These are phyloP conservation scores for Myiozetetes cayanensis DNA, from an alignment of 2,113 vertebrate species.

Conservation along the genomic window DNA sequence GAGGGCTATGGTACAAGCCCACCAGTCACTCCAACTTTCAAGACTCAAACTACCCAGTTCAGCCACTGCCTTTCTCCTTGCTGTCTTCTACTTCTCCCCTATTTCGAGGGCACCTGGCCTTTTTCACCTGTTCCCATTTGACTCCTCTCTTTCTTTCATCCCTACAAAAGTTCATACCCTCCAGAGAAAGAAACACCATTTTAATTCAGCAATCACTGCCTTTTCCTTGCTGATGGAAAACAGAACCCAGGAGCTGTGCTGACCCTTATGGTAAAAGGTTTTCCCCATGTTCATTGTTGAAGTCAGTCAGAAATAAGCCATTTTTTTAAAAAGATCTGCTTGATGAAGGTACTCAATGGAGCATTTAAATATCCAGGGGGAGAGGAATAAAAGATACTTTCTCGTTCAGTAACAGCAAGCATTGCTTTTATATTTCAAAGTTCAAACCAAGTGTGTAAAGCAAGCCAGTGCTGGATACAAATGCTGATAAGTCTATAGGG, in stretches of 20 bases:
- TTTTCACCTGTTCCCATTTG: not conserved
- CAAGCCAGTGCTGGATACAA: rapidly evolving
- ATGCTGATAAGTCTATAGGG: not conserved
- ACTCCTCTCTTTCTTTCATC: not conserved
- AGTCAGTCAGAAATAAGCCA: not conserved
- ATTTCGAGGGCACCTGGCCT: rapidly evolving
- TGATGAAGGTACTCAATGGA: not conserved
- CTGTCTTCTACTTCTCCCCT: not conserved
- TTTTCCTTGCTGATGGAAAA: not conserved
- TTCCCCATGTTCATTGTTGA: not conserved
- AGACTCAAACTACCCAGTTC: not conserved
- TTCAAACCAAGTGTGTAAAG: not conserved
- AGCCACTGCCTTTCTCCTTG: not conserved
- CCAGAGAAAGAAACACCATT: not conserved
- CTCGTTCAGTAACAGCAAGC: not conserved
- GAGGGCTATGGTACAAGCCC: not conserved
- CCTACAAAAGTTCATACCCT: not conserved
- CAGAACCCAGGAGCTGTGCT: not conserved
- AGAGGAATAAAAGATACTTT: not conserved
- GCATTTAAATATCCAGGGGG: not conserved
- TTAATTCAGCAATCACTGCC: not conserved
- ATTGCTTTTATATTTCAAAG: not conserved
- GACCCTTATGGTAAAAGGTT: not conserved
- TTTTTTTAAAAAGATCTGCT: not conserved
- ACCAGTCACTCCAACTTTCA: rapidly evolving